phyloP scores from a whole-genome alignment of 2,113 vertebrate genomes.

The Anas platyrhynchos region DNA sequence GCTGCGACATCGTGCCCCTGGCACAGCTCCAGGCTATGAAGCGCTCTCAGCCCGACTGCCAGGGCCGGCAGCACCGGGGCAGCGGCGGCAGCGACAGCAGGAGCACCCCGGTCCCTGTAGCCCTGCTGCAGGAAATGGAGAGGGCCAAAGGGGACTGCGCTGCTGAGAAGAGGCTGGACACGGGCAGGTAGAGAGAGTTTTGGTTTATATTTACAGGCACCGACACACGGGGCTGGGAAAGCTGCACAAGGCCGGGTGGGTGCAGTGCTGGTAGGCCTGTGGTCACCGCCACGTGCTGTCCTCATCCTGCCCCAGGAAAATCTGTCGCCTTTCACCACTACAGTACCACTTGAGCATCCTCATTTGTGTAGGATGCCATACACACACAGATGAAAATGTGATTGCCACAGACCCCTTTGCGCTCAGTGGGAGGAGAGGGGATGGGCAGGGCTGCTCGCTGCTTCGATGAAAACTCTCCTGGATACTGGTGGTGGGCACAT shows the following conservation, averaged over 20 bases:
- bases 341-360: fast-evolving
- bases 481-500: background rate
- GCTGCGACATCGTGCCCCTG: constrained; percentile 88
- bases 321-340: background rate
- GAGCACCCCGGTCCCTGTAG: constrained; percentile 47
- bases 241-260: background rate
- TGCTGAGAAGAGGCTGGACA: constrained; percentile 74
- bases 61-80: constrained; percentile 20
- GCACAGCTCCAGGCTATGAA: constrained; percentile 91
- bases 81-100: constrained; percentile 59
- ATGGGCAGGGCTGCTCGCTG: fast-evolving
- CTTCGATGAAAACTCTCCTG: fast-evolving
- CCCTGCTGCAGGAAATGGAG: constrained; percentile 66
- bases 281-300: fast-evolving
- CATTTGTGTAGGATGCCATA: background rate
- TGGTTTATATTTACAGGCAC: fast-evolving
- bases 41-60: constrained; percentile 74
- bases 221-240: background rate
- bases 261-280: fast-evolving
- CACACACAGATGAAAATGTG: background rate
- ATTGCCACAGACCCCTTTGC: fast-evolving
- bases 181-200: constrained; percentile 77
- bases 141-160: constrained; percentile 53
- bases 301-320: background rate
- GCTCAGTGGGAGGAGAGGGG: background rate